Conservation (phyloP, 2,888 invertebrate species). For the Drosophila antonietae region DNA sequence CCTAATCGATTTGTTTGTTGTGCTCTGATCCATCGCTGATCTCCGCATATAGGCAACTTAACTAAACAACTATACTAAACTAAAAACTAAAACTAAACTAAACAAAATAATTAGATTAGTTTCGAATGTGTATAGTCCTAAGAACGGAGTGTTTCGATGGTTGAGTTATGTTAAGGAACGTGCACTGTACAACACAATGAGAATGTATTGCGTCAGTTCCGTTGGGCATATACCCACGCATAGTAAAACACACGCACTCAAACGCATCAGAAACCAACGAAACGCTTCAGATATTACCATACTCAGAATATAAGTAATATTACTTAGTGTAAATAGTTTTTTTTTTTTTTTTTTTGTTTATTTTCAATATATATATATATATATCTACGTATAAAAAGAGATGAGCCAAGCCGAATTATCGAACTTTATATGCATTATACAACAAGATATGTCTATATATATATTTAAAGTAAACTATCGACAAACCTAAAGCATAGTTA, state of each 20-base stretch:
- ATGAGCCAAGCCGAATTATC: conserved; percentile 4
- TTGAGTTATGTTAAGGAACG: conserved; percentile 24
- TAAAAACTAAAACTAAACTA: conserved; percentile 4
- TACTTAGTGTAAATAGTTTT: conserved; percentile 66
- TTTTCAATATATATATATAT: conserved; percentile 6
- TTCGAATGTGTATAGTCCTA: conserved; percentile 22
- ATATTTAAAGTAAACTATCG: conserved; percentile 11
- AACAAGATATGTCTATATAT: neutral
- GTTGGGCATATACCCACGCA: conserved; percentile 21
- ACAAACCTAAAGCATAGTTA: conserved; percentile 10
- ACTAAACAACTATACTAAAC: conserved; percentile 28
- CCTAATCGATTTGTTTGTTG: conserved; percentile 49
- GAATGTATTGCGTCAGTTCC: conserved; percentile 25
- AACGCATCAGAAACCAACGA: conserved; percentile 33
- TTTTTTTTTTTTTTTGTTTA: conserved; percentile 34
- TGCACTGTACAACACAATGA: neutral
- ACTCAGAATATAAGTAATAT: conserved; percentile 74
- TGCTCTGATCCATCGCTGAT: conserved; percentile 46
- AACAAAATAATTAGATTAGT: conserved; percentile 32
- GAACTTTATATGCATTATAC: conserved; percentile 1
- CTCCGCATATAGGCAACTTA: conserved; percentile 45
- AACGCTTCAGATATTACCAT: conserved; percentile 76
- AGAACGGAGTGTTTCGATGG: conserved; percentile 5
- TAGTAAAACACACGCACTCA: conserved; percentile 18
- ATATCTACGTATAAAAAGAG: conserved; percentile 6